Evolutionary conservation across 2,888 invertebrate genomes (phyloP), one percentile per base, ranked within the genome.

Genomic region (Xylota segnis): DNA sequence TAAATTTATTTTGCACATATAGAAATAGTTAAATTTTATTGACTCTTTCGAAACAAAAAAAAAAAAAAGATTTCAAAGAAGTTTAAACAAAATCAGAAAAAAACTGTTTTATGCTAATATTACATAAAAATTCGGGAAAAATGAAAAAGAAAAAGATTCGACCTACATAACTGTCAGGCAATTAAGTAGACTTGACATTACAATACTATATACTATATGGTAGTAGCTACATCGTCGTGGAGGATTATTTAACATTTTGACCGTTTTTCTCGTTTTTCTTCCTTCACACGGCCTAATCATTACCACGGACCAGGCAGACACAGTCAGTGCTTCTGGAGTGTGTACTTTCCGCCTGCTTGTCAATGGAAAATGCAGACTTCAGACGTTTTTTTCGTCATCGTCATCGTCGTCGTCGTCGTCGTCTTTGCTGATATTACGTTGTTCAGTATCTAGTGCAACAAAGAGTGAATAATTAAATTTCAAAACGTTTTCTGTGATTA

Each of bases 181-280:
- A 77, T 86, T 86, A 82, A 76, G 82, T 71, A 68, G 86, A 63
- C 82, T 77, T 77, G 84, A 81, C 81, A 81, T 58, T 79, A 75
- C 79, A 58, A 58, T 65, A 59, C 61, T 63, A 34, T 40, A 45
- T 43, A 6, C n/a, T 5, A 6, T 32, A 23, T 10, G 32, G 32
- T 54, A 58, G 76, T 29, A 32, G 70, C 54, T 78, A 52, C 58
- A 70, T 65, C 58, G 50, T 58, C 32, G 40, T 83, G 61, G 56
- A 74, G 54, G 65, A 83, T 83, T 83, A 83, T 79, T 83, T 74
- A 83, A 79, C 79, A 83, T 56, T 61, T 66, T 77, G 43, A 72
- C 29, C 37, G 56, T 65, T 47, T 74, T 47, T 78, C 61, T 78
- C 63, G 72, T 58, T 71, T 72, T 71, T 61, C 78, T 68, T 83